A percentile compares a stretch with the other conserved stretches of the same genome.
Conservation (phyloP, 2,113 vertebrate genomes). For the Ammodytes dubius region DNA sequence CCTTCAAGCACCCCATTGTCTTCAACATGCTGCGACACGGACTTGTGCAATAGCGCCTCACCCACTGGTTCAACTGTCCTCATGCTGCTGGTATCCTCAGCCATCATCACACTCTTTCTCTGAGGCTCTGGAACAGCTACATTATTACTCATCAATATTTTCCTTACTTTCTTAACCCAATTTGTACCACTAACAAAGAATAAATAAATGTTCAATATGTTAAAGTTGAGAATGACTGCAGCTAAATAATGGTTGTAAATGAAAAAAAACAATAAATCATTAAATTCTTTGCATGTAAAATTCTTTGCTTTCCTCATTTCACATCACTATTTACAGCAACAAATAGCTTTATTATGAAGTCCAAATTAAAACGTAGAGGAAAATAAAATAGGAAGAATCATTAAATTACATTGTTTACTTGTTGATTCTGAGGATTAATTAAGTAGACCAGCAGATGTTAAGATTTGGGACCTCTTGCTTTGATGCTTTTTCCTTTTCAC, state of each 20-base stretch:
- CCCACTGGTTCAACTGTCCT: constrained; percentile 23
- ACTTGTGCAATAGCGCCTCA: constrained; percentile 55
- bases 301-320: neutral
- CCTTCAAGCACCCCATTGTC: fast-evolving
- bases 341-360: neutral
- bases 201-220: neutral
- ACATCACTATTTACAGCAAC: constrained; percentile 6
- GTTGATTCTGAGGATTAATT: neutral
- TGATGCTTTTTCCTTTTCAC: neutral
- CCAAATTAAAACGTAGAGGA: no score
- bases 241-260: neutral
- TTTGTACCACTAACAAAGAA: neutral
- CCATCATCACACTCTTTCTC: constrained; percentile 41
- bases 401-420: neutral
- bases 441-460: neutral
- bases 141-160: neutral
- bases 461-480: neutral
- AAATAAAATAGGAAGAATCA: neutral
- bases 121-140: constrained; percentile 21
- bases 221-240: neutral
- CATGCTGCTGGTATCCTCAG: constrained; percentile 49
- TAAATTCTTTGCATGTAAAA: neutral
- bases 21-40: constrained; percentile 28
- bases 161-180: neutral
- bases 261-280: constrained; percentile 10